A percentile compares a stretch with the other conserved stretches of the same genome.
Evolutionary conservation across 2,888 invertebrate species (phyloP).

Genomic region (Xestia rhomboidea): DNA sequence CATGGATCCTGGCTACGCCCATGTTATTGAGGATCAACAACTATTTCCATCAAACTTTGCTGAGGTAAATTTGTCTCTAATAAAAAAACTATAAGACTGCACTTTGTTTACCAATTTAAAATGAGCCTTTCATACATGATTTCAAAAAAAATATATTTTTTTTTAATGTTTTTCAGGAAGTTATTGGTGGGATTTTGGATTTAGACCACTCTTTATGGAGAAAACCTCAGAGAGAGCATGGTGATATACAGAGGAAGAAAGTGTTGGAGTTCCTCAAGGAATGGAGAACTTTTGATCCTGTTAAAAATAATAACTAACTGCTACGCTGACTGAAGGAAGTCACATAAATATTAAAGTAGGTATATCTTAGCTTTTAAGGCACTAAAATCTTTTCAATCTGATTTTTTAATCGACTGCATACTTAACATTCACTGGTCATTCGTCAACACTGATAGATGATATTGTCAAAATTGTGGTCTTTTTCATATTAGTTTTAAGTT

Average conservation of each 20-base stretch:
- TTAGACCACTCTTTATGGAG: constrained; percentile 96
- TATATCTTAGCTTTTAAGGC: background rate
- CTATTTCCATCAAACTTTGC: constrained; percentile 97
- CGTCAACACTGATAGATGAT: background rate
- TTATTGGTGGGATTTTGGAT: constrained; percentile 98
- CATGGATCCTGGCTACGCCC: constrained; percentile 97
- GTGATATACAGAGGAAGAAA: constrained; percentile 94
- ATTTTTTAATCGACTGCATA: background rate
- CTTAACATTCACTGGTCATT: background rate
- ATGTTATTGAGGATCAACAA: constrained; percentile 98
- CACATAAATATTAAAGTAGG: background rate
- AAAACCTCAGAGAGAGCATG: constrained; percentile 94
- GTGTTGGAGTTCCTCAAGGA: constrained; percentile 93
- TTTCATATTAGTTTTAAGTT: background rate
- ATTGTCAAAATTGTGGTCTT: background rate
- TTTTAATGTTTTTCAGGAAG: constrained; percentile 91
- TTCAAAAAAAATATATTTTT: constrained; percentile 7
- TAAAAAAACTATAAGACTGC: background rate
- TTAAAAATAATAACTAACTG: constrained; percentile 69
- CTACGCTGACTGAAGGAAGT: background rate
- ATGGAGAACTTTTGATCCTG: constrained; percentile 93
- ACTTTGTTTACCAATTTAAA: constrained; percentile 15
- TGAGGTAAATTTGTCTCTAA: constrained; percentile 90
- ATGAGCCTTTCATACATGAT: background rate
- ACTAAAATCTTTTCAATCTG: background rate